Conservation (phyloP, 2,888 invertebrate species). For the Cataglyphis cursor region DNA sequence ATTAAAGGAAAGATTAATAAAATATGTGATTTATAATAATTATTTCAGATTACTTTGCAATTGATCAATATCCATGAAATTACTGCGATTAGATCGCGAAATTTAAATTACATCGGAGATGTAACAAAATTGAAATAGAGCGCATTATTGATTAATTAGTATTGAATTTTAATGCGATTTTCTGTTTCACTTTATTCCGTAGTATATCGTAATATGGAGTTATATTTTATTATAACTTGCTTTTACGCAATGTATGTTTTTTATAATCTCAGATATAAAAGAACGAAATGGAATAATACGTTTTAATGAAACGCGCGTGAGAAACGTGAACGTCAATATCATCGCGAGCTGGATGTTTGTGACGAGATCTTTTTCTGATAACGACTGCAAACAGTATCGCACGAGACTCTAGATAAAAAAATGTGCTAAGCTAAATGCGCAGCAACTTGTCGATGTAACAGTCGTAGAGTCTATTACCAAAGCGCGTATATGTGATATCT, state of each 20-base stretch:
- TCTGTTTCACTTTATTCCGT: slow-evolving; percentile 22
- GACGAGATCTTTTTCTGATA: slow-evolving; percentile 2
- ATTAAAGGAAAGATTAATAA: not conserved
- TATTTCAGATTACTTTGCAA: not conserved
- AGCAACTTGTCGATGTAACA: not conserved
- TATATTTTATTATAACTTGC: not conserved
- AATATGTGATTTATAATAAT: slow-evolving; percentile 1
- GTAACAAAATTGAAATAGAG: not conserved
- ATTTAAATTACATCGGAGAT: not conserved
- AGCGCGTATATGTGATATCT: slow-evolving; percentile 18
- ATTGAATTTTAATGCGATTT: slow-evolving; percentile 11
- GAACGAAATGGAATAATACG: slow-evolving; percentile 31
- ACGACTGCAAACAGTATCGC: slow-evolving; percentile 23
- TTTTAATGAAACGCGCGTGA: slow-evolving; percentile 64
- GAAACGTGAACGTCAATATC: slow-evolving; percentile 51
- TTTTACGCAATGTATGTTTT: slow-evolving; percentile 30
- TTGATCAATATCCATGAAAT: slow-evolving; percentile 3
- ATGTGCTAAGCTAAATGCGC: slow-evolving; percentile 7
- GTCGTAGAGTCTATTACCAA: slow-evolving; percentile 16
- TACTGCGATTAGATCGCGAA: not conserved
- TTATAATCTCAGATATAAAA: slow-evolving; percentile 12
- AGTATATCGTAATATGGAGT: not conserved
- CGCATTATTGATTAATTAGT: not conserved
- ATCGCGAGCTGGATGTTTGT: slow-evolving; percentile 39
- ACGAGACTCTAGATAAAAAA: slow-evolving; percentile 5